Evolutionary conservation across 2,113 vertebrate species (phyloP), one percentile per base, ranked within the genome.

Genomic region (Austrofundulus limnaeus): DNA sequence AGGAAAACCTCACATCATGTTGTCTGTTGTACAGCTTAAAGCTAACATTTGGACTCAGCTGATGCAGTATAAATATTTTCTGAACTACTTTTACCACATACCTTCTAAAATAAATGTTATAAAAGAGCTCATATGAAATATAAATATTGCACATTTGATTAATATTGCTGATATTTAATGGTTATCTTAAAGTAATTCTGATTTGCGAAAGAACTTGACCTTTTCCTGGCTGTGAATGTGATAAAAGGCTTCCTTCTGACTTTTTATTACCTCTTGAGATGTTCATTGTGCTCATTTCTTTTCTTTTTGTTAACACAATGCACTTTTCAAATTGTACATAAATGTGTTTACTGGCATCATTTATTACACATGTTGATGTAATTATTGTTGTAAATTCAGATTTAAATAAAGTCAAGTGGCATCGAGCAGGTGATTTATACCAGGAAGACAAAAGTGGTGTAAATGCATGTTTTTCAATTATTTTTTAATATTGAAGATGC

Each of bases 311-410:
- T 80, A 78, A 82, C 72, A 83, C 73, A 69, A 83, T 89, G 89
- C 88, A 89, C 88, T 86, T 89, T 88, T 87, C 78, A 79, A 78
- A 69, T 61, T 86, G 80, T 86, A 82, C 52, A 87, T 84, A 81
- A 12, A 62, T 77, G 80, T 70, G 62, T 85, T 83, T 84, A 56
- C 71, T 68, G 34, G 78, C 73, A 76, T 83, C 39, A 78, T 77
- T 28, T 28, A 64, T 79, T 62, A 61, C 76, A 80, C 73, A 80
- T 84, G 75, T 80, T 78, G 50, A 64, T 87, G 75, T 78, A 81
- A 87, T 81, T 79, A 88, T 76, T 75, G 87, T 70, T 87, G 84
- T 89, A 87, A 74, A 88, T 84, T 60, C 57, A 78, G 68, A 84
- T 89, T 88, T 84, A 71, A 89, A 79, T 86, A 81, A 86, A 89